Percentiles rank a stretch among this genome's conserved stretches.
Evolutionary conservation across 2,797 vertebrate species (phyloP).

Genomic region (Ibycter americanus): DNA sequence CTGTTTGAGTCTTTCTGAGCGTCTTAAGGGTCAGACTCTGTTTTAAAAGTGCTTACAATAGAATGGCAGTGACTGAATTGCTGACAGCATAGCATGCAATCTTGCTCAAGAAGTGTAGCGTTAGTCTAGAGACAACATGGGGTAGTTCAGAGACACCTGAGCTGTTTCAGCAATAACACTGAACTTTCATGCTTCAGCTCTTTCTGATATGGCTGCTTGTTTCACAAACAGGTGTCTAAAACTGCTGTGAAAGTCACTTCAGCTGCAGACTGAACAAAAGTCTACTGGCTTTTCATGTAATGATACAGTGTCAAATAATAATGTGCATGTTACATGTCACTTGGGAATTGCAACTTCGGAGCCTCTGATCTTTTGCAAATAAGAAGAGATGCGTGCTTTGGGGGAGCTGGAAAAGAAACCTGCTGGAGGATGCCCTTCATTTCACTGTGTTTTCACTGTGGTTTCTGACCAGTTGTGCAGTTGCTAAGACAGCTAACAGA

Average conservation of each 20-base stretch:
- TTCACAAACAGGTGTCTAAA: conserved; percentile 41
- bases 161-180: conserved; percentile 34
- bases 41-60: conserved; percentile 6
- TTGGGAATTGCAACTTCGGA: not conserved
- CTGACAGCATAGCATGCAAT: conserved; percentile 19
- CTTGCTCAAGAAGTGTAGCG: conserved; percentile 2
- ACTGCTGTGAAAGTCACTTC: conserved; percentile 42
- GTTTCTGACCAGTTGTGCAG: not conserved
- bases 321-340: not conserved
- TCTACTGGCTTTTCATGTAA: not conserved
- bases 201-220: conserved; percentile 41
- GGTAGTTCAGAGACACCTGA: conserved; percentile 36
- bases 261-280: conserved; percentile 29
- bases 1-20: not conserved
- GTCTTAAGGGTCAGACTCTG: not conserved
- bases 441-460: not conserved
- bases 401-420: not conserved
- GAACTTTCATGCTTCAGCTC: conserved; percentile 54
- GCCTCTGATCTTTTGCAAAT: not conserved
- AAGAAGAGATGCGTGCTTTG: not conserved
- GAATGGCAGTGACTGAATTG: conserved; percentile 16
- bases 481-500: not conserved
- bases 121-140: conserved; percentile 2
- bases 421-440: not conserved
- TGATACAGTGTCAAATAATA: not conserved